These are phyloP conservation scores for Anoncus sp. DNA, from an alignment of 2,888 invertebrate genomes.

Conservation along the genomic window DNA sequence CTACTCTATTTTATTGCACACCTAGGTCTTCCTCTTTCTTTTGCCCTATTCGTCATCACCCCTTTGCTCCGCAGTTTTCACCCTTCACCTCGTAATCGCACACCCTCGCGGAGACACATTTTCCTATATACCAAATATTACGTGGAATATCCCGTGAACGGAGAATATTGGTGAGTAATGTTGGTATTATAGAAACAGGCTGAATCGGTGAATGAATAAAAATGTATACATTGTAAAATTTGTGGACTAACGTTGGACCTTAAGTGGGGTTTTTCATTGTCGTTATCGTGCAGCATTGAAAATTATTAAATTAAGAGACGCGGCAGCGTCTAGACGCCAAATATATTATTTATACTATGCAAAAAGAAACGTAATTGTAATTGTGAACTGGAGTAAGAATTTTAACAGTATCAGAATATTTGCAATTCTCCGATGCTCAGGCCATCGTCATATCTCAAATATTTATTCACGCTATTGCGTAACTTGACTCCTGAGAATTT, in stretches of 20 bases:
- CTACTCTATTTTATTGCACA: conserved; percentile 58
- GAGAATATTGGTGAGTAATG: conserved; percentile 26
- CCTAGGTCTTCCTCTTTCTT: conserved; percentile 44
- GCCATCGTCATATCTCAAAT: too few relatives aligned
- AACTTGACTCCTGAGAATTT: too few relatives aligned
- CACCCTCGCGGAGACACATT: conserved; percentile 27
- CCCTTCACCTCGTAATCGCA: conserved; percentile 23
- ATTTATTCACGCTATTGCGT: too few relatives aligned
- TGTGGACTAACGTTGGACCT: background rate
- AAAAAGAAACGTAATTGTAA: too few relatives aligned
- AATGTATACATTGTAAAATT: background rate
- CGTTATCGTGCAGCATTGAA: too few relatives aligned
- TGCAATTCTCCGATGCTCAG: too few relatives aligned
- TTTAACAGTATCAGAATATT: too few relatives aligned
- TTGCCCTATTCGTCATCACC: conserved; percentile 43
- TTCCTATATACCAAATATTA: conserved; percentile 30
- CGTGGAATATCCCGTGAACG: conserved; percentile 17
- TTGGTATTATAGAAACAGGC: conserved; percentile 7
- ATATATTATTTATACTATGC: too few relatives aligned
- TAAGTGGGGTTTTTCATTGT: too few relatives aligned
- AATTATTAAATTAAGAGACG: too few relatives aligned
- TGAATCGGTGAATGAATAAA: conserved; percentile 19
- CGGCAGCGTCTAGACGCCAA: too few relatives aligned
- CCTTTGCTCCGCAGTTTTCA: conserved; percentile 37
- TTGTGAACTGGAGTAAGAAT: too few relatives aligned